Percentiles rank a stretch among this genome's conserved stretches.
Evolutionary conservation across 2,113 vertebrate species (phyloP).

Genomic region (Oncorhynchus keta): DNA sequence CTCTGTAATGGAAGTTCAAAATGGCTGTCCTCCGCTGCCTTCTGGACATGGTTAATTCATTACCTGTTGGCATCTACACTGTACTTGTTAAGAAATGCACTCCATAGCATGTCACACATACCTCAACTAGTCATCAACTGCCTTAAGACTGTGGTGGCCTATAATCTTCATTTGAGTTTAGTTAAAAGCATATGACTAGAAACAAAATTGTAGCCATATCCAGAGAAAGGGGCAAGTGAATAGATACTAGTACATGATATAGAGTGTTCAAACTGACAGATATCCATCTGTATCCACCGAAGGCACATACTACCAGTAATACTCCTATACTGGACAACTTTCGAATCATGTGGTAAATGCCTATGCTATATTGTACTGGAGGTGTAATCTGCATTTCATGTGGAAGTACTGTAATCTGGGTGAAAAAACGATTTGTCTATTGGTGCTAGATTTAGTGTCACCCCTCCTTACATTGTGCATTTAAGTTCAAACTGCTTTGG

Average conservation of each 20-base stretch:
- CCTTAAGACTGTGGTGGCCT: not conserved
- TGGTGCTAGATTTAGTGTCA: slow-evolving; percentile 50
- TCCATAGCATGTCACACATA: slow-evolving; percentile 38
- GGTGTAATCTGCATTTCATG: not conserved
- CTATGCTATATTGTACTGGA: not conserved
- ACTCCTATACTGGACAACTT: not conserved
- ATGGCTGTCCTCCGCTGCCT: slow-evolving; percentile 72
- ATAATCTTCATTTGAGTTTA: not conserved
- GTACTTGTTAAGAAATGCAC: slow-evolving; percentile 48
- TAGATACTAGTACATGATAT: slow-evolving; percentile 32
- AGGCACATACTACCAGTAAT: slow-evolving; percentile 24
- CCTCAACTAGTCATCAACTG: slow-evolving; percentile 23
- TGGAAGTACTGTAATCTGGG: not conserved
- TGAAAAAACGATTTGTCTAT: slow-evolving; percentile 13
- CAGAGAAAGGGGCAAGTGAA: slow-evolving; percentile 15
- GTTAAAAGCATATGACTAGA: not conserved
- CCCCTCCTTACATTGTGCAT: slow-evolving; percentile 50
- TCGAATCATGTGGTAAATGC: not conserved
- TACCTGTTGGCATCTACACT: slow-evolving; percentile 54
- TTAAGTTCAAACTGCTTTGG: slow-evolving; percentile 14
- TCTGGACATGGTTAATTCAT: slow-evolving; percentile 73
- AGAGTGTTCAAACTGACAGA: slow-evolving; percentile 25
- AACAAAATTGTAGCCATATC: slow-evolving; percentile 30
- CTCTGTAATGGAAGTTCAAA: slow-evolving; percentile 72
- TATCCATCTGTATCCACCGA: slow-evolving; percentile 37